Conservation (phyloP, 2,113 vertebrate genomes). For the Dromaius novaehollandiae region DNA sequence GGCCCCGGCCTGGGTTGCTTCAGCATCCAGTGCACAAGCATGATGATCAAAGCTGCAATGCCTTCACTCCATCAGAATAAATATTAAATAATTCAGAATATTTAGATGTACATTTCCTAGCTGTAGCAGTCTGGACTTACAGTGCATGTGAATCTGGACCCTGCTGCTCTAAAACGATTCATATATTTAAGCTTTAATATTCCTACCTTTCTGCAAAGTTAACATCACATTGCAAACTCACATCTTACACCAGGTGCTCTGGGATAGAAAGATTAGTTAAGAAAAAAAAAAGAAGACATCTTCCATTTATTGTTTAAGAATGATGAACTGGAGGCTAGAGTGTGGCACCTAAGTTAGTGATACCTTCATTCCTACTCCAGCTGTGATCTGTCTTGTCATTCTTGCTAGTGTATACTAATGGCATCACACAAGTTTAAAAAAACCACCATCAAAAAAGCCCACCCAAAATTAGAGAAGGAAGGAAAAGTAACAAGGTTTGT, state of each 20-base stretch:
- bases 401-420: rapidly evolving
- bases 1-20: neutral
- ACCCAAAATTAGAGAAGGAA: neutral
- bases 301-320: neutral
- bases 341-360: neutral
- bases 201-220: neutral
- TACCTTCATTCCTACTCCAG: neutral
- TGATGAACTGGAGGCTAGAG: neutral
- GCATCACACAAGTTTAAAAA: neutral
- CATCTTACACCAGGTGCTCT: neutral
- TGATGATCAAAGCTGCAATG: neutral
- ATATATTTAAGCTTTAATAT: neutral
- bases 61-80: neutral
- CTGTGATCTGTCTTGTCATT: neutral
- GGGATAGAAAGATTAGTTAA: neutral
- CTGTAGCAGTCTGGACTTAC: neutral
- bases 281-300: neutral
- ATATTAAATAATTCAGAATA: neutral
- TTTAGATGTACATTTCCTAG: neutral
- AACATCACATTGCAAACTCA: neutral
- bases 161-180: neutral
- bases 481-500: neutral
- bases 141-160: neutral
- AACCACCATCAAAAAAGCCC: neutral
- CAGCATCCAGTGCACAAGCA: neutral